Evolutionary conservation across 2,113 vertebrate species (phyloP), one percentile per base, ranked within the genome.

Genomic region (Dissostichus mawsoni): DNA sequence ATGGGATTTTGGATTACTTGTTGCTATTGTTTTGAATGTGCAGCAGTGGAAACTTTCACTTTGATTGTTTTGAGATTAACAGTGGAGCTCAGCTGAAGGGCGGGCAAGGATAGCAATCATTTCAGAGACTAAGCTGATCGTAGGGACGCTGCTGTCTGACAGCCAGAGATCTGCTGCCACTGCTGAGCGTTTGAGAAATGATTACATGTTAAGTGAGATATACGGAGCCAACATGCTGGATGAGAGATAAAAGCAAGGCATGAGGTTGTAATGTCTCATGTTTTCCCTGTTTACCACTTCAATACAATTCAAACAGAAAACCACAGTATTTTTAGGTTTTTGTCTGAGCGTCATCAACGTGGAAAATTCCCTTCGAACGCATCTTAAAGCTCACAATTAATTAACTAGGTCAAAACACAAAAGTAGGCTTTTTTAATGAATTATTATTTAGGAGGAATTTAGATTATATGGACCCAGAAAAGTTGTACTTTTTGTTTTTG

Each of bases 71-170:
- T 75, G n/a, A 68, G 57, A 84, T 86, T 61, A 83, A 77, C 64
- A 41, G 50, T 3, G 20, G 76, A 20, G 55, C 56, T 74, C 29
- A 33, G n/a, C 65, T 71, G 55, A 86, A 67, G 65, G 76, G 62
- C 57, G 62, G 23, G 3, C 18, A 69, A 71, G 69, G 76, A 78
- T 65, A 77, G 55, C 76, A 89, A 81, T 84, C 78, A 74, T 58
- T 81, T 83, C 69, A 80, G 78, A 50, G 20, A n/a, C 70, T 83
- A 76, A 83, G 71, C 53, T 81, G 59, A 81, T 85, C 79, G 83
- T 59, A 68, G 61, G 45, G 58, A 83, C 69, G 82, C 36, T 66
- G 45, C 62, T 45, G 50, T 64, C 65, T 47, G 74, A 69, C 56
- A 59, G 53, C 69, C 59, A 0, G 16, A 13, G 75, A 81, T 65